Conservation (phyloP, 2,113 vertebrate genomes). For the Nycticryphes semicollaris region DNA sequence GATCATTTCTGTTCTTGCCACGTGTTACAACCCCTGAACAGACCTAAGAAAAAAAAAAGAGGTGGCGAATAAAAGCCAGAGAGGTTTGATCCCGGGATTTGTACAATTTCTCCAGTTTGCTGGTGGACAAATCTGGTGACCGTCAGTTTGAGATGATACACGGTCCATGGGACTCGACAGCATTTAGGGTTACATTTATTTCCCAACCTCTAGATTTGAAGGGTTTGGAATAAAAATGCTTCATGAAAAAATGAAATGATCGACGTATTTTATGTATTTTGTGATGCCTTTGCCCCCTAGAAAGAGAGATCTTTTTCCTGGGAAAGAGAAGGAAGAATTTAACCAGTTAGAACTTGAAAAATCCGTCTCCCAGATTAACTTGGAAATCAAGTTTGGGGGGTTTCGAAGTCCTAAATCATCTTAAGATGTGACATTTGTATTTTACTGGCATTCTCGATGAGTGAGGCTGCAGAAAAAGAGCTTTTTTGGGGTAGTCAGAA, state of each 20-base stretch:
- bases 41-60: not conserved
- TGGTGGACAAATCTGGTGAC: not conserved
- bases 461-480: not conserved
- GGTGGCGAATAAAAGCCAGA: not conserved
- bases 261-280: not conserved
- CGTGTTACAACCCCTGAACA: not conserved
- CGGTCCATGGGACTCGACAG: accelerated
- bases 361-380: not conserved
- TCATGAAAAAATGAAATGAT: not conserved
- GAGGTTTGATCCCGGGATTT: not conserved
- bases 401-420: not conserved
- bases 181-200: not conserved
- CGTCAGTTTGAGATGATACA: not conserved
- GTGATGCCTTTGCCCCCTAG: not conserved
- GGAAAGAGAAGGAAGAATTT: not conserved
- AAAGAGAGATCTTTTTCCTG: not conserved
- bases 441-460: not conserved
- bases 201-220: not conserved
- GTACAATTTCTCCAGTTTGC: accelerated
- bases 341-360: not conserved
- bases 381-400: not conserved
- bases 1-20: not conserved
- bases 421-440: not conserved
- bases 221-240: not conserved
- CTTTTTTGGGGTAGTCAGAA: not conserved